Conservation (phyloP, 1,140 invertebrate genomes). For the Bombyx mori region ASM3026992v2 NC_085118.1:9216001-9216500, state of each 20-base stretch:
- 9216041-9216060: too few relatives aligned
- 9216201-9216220: conserved; percentile 81
- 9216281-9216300: conserved; percentile 6
- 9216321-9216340: neutral
- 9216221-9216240: conserved; percentile 88
- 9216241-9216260: conserved; percentile 93
- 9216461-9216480: conserved; percentile 97
- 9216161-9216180: conserved; percentile 74
- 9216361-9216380: conserved; percentile 87
- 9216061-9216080: too few relatives aligned
- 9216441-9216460: conserved; percentile 88
- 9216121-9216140: too few relatives aligned
- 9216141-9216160: too few relatives aligned
- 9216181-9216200: conserved; percentile 81
- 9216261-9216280: conserved; percentile 86
- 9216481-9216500: conserved; percentile 57
- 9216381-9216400: conserved; percentile 88
- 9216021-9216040: too few relatives aligned
- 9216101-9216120: too few relatives aligned
- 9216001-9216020: too few relatives aligned
- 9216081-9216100: too few relatives aligned
- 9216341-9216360: conserved; percentile 72
- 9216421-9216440: conserved; percentile 88
- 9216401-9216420: conserved; percentile 93
- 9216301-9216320: neutral